phyloP scores from a whole-genome alignment of 2,888 invertebrate species.

The Epinotia nisella region DNA sequence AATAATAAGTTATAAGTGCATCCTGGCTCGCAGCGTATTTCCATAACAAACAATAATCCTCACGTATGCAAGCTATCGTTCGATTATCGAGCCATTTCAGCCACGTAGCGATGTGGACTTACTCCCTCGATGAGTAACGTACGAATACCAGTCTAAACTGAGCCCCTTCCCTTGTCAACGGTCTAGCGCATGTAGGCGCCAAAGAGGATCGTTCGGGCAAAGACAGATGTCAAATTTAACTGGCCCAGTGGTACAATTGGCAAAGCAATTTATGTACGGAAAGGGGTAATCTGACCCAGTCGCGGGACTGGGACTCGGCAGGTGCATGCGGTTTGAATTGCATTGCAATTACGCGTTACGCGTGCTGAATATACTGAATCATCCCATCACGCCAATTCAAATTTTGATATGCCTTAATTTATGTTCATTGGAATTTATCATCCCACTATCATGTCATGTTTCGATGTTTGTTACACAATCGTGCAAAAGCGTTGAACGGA shows the following conservation, averaged over 20 bases:
- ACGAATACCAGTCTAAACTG: conserved; percentile 52
- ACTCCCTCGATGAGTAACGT: conserved; percentile 55
- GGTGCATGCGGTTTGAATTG: conserved; percentile 33
- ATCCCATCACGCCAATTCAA: background rate
- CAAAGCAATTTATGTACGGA: conserved; percentile 57
- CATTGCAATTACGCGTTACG: conserved; percentile 28
- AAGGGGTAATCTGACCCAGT: conserved; percentile 52
- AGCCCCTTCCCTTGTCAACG: conserved; percentile 48
- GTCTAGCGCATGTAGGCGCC: conserved; percentile 44
- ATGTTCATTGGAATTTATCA: too few relatives aligned
- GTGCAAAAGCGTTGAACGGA: too few relatives aligned
- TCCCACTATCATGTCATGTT: too few relatives aligned
- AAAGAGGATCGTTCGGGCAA: conserved; percentile 47
- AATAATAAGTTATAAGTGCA: conserved; percentile 22
- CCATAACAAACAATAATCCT: conserved; percentile 41
- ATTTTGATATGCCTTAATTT: too few relatives aligned
- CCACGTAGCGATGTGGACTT: conserved; percentile 50
- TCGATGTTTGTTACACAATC: too few relatives aligned
- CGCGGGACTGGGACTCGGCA: conserved; percentile 46
- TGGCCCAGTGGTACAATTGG: conserved; percentile 53
- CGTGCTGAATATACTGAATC: background rate
- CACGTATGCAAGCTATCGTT: conserved; percentile 46
- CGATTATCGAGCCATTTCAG: conserved; percentile 48
- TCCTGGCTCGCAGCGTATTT: conserved; percentile 17
- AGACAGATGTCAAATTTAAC: conserved; percentile 51